A percentile compares a stretch with the other conserved stretches of the same genome.
These are phyloP conservation scores for Anthophora plumipes DNA, from an alignment of 2,888 invertebrate genomes.

Conservation along the genomic window DNA sequence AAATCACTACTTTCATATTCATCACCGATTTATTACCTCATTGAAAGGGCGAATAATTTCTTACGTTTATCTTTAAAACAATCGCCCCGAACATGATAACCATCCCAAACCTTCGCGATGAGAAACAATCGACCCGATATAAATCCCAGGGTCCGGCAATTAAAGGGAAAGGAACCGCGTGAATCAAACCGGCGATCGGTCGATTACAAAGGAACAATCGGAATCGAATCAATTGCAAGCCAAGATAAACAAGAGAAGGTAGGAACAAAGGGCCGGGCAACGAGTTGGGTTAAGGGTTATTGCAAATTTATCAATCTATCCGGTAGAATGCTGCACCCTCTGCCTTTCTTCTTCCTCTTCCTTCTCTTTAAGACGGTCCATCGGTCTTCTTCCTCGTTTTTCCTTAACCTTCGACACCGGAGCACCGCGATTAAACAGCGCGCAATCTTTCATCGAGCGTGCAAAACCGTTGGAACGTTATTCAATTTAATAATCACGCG, in stretches of 20 bases:
- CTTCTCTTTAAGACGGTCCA: not conserved
- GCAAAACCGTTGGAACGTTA: constrained; percentile 35
- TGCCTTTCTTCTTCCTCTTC: not conserved
- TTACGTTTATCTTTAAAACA: not conserved
- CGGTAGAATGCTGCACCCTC: not conserved
- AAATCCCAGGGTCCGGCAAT: not conserved
- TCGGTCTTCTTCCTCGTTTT: not conserved
- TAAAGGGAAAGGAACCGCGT: not conserved
- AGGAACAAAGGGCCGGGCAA: not conserved
- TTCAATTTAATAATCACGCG: constrained; percentile 42
- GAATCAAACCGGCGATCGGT: not conserved
- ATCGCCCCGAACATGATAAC: not conserved
- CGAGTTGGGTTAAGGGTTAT: constrained; percentile 8
- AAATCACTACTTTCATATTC: too few species aligned
- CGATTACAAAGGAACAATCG: constrained; percentile 7
- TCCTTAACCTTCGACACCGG: constrained; percentile 20
- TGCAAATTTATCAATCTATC: constrained; percentile 24
- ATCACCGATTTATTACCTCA: too few species aligned
- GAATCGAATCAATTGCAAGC: constrained; percentile 1
- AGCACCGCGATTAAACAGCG: constrained; percentile 29
- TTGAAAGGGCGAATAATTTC: too few species aligned
- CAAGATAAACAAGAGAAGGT: constrained; percentile 4
- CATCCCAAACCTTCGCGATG: not conserved
- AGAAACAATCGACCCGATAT: not conserved
- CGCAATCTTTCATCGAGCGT: constrained; percentile 27